phyloP scores from a whole-genome alignment of 2,888 invertebrate species.

The Nomada hirtipes region DNA sequence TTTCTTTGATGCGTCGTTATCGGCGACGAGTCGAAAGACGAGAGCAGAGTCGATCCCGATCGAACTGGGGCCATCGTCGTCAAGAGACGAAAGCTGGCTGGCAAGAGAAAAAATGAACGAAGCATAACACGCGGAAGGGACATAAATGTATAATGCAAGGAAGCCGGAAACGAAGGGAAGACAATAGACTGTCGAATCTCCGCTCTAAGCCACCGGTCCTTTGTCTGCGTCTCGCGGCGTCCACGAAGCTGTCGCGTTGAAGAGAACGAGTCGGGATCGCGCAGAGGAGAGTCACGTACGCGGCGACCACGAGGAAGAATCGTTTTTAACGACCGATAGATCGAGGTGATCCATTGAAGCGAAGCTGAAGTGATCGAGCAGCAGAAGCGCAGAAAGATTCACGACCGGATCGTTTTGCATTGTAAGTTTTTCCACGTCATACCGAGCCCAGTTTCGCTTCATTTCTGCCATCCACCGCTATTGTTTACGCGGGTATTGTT shows the following conservation, averaged over 20 bases:
- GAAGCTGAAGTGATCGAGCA: constrained; percentile 12
- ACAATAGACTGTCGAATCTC: constrained; percentile 57
- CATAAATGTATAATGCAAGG: constrained; percentile 40
- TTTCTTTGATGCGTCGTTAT: constrained; percentile 61
- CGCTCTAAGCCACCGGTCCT: constrained; percentile 37
- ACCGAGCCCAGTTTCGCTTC: not conserved
- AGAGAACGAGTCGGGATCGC: constrained; percentile 14
- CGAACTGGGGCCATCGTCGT: constrained; percentile 12
- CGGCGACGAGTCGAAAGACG: constrained; percentile 42
- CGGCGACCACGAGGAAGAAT: not conserved
- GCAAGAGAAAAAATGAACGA: constrained; percentile 28
- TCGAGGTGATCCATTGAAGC: constrained; percentile 13
- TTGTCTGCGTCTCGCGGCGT: constrained; percentile 42
- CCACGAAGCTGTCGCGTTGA: constrained; percentile 14
- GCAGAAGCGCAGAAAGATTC: not conserved
- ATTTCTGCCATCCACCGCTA: not conserved
- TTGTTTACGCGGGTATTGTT: not conserved
- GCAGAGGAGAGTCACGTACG: constrained; percentile 19
- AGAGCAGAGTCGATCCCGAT: constrained; percentile 17
- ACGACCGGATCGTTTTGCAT: constrained; percentile 1
- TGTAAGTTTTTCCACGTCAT: constrained; percentile 27
- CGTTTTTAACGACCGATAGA: constrained; percentile 22
- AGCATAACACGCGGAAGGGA: constrained; percentile 31
- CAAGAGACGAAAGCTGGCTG: not conserved
- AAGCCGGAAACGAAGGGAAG: constrained; percentile 48